phyloP scores from a whole-genome alignment of 2,888 invertebrate species.

The Drosophila setosimentum region DNA sequence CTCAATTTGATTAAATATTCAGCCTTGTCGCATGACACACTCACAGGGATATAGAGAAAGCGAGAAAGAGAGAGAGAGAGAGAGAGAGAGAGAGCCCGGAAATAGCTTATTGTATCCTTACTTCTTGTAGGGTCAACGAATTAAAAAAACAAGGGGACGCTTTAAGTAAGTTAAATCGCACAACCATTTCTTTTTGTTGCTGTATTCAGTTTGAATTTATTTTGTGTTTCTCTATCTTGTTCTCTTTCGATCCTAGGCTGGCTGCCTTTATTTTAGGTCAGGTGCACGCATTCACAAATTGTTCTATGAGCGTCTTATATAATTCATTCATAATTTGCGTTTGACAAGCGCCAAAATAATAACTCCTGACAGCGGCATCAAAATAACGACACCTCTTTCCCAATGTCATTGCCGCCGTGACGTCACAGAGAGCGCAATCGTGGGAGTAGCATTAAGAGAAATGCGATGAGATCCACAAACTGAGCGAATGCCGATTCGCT shows the following conservation, averaged over 20 bases:
- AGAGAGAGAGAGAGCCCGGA: neutral
- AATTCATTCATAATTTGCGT: constrained; percentile 66
- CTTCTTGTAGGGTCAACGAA: neutral
- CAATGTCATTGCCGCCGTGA: constrained; percentile 45
- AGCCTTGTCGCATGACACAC: neutral
- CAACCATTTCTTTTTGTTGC: neutral
- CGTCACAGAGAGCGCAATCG: constrained; percentile 41
- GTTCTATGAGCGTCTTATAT: constrained; percentile 47
- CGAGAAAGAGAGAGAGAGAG: neutral
- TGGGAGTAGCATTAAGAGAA: constrained; percentile 15
- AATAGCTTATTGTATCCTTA: constrained; percentile 1
- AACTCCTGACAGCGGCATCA: constrained; percentile 63
- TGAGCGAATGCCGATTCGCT: constrained; percentile 11
- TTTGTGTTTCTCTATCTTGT: neutral
- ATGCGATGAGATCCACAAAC: constrained; percentile 18
- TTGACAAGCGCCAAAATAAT: constrained; percentile 72
- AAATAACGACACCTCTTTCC: constrained; percentile 14
- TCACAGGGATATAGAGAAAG: neutral
- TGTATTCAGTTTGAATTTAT: neutral
- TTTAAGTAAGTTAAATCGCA: neutral
- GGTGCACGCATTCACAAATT: constrained; percentile 69
- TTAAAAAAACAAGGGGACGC: neutral
- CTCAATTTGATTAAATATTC: constrained; percentile 56
- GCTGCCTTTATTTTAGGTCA: constrained; percentile 55
- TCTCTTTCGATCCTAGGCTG: neutral